Base-by-base conservation (phyloP, 2,113 vertebrate genomes). In the Typhlomys cinereus region DNA sequence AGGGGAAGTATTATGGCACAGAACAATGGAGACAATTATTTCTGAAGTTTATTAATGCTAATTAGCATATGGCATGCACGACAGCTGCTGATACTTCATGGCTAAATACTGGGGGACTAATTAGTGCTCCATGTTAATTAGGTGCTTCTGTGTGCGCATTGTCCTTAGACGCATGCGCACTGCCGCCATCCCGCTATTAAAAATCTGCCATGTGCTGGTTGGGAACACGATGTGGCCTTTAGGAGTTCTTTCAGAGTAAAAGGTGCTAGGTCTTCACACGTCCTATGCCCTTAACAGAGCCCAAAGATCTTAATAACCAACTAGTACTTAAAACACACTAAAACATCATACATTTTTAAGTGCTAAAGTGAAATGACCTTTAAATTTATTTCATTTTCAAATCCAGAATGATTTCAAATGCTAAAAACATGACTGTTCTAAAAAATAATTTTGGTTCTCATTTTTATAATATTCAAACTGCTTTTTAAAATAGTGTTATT, bases 21-120 rank as follows among this genome's bases (percentile, higher is more conserved):
- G 97, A 98, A 98, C 98, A 98, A 98, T 98, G 97, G 96, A 98
- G 97, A 98, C 98, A 98, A 98, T 98, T 98, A 98, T 98, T 98
- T 98, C 97, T 98, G 98, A 98, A 98, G 98, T 98, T 98, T 98
- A 98, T 98, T 98, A 98, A 98, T 98, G 97, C 97, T 98, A 98
- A 98, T 98, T 98, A 98, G 97, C 98, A 98, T 98, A 98, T 98
- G 98, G 98, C 97, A 98, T 98, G 97, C 97, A 97, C 98, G 98
- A 98, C 98, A 98, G 98, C 98, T 98, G 98, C 98, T 98, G 98
- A 98, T 98, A 96, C 98, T 98, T 98, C 98, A 98, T 95, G 97
- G 98, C 97, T 98, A 98, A 98, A 98, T 98, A 98, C 98, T 98
- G 96, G 97, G 98, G 98, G 98, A 98, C 96, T 98, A 98, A 98